A percentile compares a stretch with the other conserved stretches of the same genome.
These are phyloP conservation scores for Acrocephalus arundinaceus DNA, from an alignment of 2,113 vertebrate species.

Conservation along the genomic window DNA sequence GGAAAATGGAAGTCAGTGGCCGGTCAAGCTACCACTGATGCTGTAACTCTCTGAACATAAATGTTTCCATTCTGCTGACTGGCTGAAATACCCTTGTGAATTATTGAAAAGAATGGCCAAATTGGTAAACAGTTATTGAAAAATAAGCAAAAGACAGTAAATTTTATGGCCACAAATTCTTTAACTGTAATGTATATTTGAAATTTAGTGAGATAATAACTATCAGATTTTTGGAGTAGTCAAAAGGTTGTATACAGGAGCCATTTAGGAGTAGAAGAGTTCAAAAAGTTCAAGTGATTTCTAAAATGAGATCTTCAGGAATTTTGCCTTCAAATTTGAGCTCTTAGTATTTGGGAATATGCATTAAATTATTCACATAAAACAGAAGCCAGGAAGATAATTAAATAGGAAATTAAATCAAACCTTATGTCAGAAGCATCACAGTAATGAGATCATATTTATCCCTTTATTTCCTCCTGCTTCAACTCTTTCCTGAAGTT, in stretches of 20 bases:
- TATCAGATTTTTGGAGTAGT: background rate
- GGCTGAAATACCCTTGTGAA: background rate
- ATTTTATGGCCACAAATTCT: background rate
- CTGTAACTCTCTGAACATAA: background rate
- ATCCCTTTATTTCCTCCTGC: background rate
- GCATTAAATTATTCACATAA: background rate
- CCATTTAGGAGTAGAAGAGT: background rate
- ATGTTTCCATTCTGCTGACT: background rate
- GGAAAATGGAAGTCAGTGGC: background rate
- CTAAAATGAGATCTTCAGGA: background rate
- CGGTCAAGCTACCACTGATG: background rate
- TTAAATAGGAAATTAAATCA: constrained; percentile 33
- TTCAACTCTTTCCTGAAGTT: constrained; percentile 22
- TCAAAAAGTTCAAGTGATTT: background rate
- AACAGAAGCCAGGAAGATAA: background rate
- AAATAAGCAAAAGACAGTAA: background rate
- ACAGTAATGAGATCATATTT: background rate
- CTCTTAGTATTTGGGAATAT: background rate
- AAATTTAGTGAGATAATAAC: background rate
- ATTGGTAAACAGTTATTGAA: background rate
- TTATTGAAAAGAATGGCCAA: background rate
- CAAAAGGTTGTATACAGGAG: background rate
- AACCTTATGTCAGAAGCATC: constrained; percentile 11
- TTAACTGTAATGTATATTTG: background rate
- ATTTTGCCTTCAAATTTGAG: constrained; percentile 10